Base-by-base conservation (phyloP, 2,113 vertebrate genomes). In the Coreoperca whiteheadi region DNA sequence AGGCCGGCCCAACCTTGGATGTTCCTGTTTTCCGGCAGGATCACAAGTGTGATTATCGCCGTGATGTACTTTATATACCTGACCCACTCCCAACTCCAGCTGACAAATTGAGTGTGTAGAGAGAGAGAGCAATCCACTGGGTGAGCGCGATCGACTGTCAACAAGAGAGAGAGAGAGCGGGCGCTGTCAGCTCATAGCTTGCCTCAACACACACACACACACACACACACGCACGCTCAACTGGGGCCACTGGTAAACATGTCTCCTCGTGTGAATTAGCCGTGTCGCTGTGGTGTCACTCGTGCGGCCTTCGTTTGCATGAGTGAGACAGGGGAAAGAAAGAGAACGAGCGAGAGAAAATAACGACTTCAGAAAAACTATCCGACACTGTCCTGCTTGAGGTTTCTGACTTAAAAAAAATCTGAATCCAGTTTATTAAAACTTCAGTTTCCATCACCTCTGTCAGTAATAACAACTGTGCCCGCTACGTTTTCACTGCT, bases 251-350 rank as follows among this genome's bases (percentile, higher is more conserved):
- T 25, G 68, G 50, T 74, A 89, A 86, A 88, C 89, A 90, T 85
- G 87, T 78, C 77, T 66, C 66, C 81, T 83, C 68, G 41, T 82
- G 74, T 69, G 87, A 88, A 82, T 88, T 83, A 77, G 68, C 78
- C 39, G 68, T 78, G 90, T 91, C 91, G 67, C 81, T 74, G 76
- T 74, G 71, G 87, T 63, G 87, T 88, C 78, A 80, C n/a, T n/a
- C n/a, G n/a, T 43, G 32, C 53, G 82, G 28, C 11, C 68, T 60
- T 30, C 3, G 25, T 56, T 54, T 70, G 63, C 48, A 46, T 71
- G 66, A 46, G 41, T 56, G 70, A 34, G 63, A 59, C 32, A 12
- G 25, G 66, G 23, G 60, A 56, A 74, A 54, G 12, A 70, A n/a
- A 61, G 28, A 28, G n/a, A 64, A 8, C 39, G 8, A 60, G 18